Percentiles rank a stretch among this genome's conserved stretches.
Evolutionary conservation across 2,113 vertebrate species (phyloP).

Genomic region (Loxodonta africana): DNA sequence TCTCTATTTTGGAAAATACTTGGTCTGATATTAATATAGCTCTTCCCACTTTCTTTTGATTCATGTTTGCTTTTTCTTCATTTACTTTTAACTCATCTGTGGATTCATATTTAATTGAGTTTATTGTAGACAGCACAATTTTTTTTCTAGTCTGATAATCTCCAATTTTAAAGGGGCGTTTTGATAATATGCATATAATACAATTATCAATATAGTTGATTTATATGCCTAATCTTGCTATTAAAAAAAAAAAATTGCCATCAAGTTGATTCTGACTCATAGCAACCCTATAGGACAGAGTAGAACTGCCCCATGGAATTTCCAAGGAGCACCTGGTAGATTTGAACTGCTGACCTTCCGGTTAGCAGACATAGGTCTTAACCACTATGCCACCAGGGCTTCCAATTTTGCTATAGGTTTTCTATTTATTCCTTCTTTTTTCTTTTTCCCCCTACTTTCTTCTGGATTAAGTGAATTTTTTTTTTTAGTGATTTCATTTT

Average conservation of each 20-base stretch:
- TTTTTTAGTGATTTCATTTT: not conserved
- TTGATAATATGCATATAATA: not conserved
- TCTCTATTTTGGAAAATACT: conserved; percentile 16
- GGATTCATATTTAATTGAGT: not conserved
- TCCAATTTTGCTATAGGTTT: not conserved
- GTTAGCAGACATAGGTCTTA: too few species aligned
- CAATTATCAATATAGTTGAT: not conserved
- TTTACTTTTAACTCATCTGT: not conserved
- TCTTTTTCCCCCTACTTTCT: not conserved
- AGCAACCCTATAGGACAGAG: too few species aligned
- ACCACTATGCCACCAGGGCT: too few species aligned
- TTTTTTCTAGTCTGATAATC: not conserved
- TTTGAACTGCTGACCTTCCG: too few species aligned
- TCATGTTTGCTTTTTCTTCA: not conserved
- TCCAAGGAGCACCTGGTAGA: too few species aligned
- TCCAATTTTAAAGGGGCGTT: not conserved
- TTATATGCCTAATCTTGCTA: not conserved
- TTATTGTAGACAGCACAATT: not conserved
- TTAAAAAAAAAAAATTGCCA: not conserved
- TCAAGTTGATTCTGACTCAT: too few species aligned
- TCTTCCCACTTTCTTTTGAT: not conserved
- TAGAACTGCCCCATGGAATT: too few species aligned
- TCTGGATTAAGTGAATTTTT: not conserved
- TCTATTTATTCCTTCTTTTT: not conserved
- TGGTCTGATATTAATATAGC: not conserved